These are phyloP conservation scores for Bombylius major DNA, from an alignment of 2,888 invertebrate species.

Conservation along the genomic window DNA sequence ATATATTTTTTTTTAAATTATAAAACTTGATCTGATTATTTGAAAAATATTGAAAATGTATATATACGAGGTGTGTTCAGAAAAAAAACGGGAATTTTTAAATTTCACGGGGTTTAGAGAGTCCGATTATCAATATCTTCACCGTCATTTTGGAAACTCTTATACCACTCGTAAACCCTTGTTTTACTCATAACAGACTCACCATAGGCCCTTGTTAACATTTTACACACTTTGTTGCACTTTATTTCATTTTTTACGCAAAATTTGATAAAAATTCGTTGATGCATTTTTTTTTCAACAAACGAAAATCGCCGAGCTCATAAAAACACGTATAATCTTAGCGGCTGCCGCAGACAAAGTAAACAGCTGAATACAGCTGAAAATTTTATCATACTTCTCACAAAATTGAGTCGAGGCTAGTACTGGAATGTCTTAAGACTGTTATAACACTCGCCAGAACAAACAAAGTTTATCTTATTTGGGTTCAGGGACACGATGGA, in stretches of 20 bases:
- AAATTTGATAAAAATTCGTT: neutral
- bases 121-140: constrained; percentile 1
- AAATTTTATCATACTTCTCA: neutral
- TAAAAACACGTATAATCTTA: constrained; percentile 1
- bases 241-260: neutral
- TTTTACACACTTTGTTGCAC: neutral
- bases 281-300: neutral
- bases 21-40: no score
- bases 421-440: no score
- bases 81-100: no score
- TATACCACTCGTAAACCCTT: neutral
- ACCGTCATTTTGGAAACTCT: constrained; percentile 1
- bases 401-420: no score
- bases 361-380: neutral
- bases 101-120: neutral
- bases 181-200: constrained; percentile 2
- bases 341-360: neutral
- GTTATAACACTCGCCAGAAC: no score
- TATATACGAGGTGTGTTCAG: no score
- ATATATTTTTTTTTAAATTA: neutral
- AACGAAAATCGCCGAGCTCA: neutral
- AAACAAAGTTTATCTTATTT: no score
- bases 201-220: neutral
- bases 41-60: no score
- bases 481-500: no score